Evolutionary conservation across 2,797 vertebrate species (phyloP), one percentile per base, ranked within the genome.

Genomic region (Bovichtus variegatus): DNA sequence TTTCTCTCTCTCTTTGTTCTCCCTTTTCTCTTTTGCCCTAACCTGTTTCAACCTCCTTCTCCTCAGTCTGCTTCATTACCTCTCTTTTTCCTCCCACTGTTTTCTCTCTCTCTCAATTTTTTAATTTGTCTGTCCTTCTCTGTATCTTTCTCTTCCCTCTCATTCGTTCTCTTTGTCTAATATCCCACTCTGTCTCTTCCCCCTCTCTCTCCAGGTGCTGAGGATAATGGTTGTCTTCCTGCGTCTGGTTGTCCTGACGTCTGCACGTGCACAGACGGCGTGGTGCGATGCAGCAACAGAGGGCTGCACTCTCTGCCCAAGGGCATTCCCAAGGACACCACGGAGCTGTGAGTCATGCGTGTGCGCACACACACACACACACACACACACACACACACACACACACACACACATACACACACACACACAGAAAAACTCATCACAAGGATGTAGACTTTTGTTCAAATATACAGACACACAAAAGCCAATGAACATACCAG

Each of bases 261-360:
- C 71, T 99, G 98, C 93, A 96, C 96, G 81, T 99, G 98, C 40
- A 86, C 97, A 87, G 98, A 99, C 61, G 93, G 95, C 0, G 97
- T 99, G 89, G 97, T 99, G 74, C 96, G 98, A 2, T 99, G 98
- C 94, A 98, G 98, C 93, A 98, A 99, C 95, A 96, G 94, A 87
- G 98, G 96, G 46, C 95, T 99, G 80, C 95, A 90, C 21, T 62
- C 92, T 15, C 93, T 99, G 78, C 98, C 98, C 90, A 99, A 94
- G 92, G 97, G 97, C 87, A 96, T 99, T 91, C 97, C 97, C 93
- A 99, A 97, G 93, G 98, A 99, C 19, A 96, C 97, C 89, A 99
- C 97, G 0, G 98, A 99, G 93, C 95, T 99, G 98, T 99, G 90
- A 98, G 98, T 96, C 44, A 47, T 51, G 4, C 64, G 3, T 27